These are phyloP conservation scores for Lepidothrix coronata DNA, from an alignment of 2,113 vertebrate species.

Conservation along the genomic window DNA sequence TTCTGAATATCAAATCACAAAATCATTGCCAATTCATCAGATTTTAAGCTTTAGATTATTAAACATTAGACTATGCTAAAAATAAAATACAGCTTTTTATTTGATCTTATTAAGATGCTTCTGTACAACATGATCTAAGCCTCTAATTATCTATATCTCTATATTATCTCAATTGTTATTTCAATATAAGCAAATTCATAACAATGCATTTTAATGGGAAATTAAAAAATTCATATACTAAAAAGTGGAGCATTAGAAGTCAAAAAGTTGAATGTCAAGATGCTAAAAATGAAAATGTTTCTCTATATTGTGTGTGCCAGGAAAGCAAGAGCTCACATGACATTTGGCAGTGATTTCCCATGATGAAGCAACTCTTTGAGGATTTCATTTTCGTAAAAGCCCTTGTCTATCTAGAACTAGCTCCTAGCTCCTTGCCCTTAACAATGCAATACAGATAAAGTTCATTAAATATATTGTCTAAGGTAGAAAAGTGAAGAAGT, in stretches of 20 bases:
- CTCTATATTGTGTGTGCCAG: not conserved
- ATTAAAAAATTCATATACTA: not conserved
- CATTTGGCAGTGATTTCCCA: constrained; percentile 48
- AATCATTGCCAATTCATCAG: constrained; percentile 49
- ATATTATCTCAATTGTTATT: not conserved
- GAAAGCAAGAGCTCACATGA: not conserved
- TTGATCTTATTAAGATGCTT: constrained; percentile 18
- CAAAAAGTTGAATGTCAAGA: constrained; percentile 22
- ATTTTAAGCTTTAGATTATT: constrained; percentile 41
- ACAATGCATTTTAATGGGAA: not conserved
- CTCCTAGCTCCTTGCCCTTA: constrained; percentile 1
- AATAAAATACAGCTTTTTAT: not conserved
- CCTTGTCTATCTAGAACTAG: not conserved
- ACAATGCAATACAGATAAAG: not conserved
- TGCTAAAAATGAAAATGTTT: constrained; percentile 21
- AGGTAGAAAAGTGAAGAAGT: not conserved
- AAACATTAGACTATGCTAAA: constrained; percentile 10
- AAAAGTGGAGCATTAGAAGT: not conserved
- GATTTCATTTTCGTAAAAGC: constrained; percentile 63
- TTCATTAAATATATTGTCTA: constrained; percentile 49
- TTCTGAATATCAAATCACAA: constrained; percentile 38
- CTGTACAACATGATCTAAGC: not conserved
- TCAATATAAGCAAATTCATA: not conserved
- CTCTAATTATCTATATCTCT: not conserved
- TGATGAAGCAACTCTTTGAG: constrained; percentile 35